Conservation (phyloP, 2,797 vertebrate genomes). For the Peromyscus aztecus region DNA sequence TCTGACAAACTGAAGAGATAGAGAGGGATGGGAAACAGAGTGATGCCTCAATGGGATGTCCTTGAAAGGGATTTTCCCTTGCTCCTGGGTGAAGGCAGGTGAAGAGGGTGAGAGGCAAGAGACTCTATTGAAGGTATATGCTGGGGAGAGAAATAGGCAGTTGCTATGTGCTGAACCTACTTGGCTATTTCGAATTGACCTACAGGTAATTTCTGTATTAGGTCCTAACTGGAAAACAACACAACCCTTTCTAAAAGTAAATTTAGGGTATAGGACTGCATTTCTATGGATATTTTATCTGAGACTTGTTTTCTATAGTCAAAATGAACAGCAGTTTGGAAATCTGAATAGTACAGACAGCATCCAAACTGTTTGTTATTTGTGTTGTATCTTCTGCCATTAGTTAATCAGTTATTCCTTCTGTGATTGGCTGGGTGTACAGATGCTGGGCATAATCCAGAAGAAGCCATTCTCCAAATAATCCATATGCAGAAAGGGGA, state of each 20-base stretch:
- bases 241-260: background rate
- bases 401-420: background rate
- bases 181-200: background rate
- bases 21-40: background rate
- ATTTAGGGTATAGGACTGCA: background rate
- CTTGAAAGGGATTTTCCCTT: background rate
- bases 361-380: background rate
- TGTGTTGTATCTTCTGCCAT: background rate
- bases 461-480: constrained; percentile 46
- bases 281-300: constrained; percentile 3
- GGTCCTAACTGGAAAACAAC: background rate
- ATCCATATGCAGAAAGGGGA: background rate
- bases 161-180: background rate
- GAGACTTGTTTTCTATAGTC: background rate
- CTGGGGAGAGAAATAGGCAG: background rate
- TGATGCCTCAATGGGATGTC: fast-evolving
- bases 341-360: background rate
- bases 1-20: constrained; percentile 27
- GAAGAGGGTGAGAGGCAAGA: background rate
- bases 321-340: constrained; percentile 10
- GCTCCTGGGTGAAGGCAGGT: background rate
- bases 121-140: background rate
- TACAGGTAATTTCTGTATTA: background rate
- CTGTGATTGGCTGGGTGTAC: background rate
- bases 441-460: background rate